Base-by-base conservation (phyloP, 2,888 invertebrate genomes). In the Cylloceria caligata region DNA sequence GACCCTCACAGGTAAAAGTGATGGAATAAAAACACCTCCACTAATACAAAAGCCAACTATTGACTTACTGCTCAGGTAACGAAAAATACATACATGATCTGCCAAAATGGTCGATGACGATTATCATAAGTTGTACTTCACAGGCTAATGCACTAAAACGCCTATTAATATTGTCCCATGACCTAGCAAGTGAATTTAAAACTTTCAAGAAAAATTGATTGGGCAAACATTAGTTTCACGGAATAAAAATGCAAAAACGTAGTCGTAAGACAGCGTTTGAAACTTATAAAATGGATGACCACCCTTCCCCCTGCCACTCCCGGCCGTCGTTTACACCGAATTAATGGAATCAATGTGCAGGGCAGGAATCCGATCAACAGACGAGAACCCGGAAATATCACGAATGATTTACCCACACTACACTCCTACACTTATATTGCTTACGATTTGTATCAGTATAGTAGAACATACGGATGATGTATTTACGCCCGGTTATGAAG, bases 291-390 rank as follows among this genome's bases (percentile, higher is more conserved):
- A 81, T 81, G 76, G 80, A n/a, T n/a, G 72, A 65, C 27, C 69
- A 52, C 21, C 64, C 84, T 68, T 69, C 78, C 21, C 64, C 84
- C 68, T 68, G n/a, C n/a, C n/a, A n/a, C n/a, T n/a, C n/a, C n/a
- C n/a, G n/a, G n/a, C n/a, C 76, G 81, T 83, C 84, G 81, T 81
- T 81, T 77, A 68, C 68, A 68, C 72, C 42, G 73, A 77, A 81
- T 73, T 81, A 77, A 81, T 81, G 73, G 81, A 68, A 67, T 72
- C 73, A 77, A 81, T 77, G 81, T 77, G 73, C 76, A 68, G 34
- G 21, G 60, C 81, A 69, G 73, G 64, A 73, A 69, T 62, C 77
- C 77, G 77, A 73, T 81, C 81, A 81, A 72, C 68, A 45, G 52
- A 73, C 77, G 81, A 77, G 77, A 73, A 81, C 72, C 68, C 81